These are phyloP conservation scores for Globodera rostochiensis DNA, from an alignment of 1,140 invertebrate species.

Conservation along the genomic window DNA sequence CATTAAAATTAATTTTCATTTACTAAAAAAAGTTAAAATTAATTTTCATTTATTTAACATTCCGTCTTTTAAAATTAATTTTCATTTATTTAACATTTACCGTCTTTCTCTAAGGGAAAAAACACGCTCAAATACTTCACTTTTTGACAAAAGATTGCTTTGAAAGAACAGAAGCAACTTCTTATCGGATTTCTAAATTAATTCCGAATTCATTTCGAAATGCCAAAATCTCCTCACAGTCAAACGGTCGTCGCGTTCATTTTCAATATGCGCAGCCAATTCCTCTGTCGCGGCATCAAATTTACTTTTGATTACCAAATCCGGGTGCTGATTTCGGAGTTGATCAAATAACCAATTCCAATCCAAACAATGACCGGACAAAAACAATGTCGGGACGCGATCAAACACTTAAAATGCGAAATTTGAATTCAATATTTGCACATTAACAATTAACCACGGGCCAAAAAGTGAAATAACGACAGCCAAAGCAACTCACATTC, in stretches of 20 bases:
- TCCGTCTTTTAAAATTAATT: not conserved
- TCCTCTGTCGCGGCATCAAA: not conserved
- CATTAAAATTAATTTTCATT: not conserved
- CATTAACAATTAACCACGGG: too few species aligned
- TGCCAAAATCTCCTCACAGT: not conserved
- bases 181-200: not conserved
- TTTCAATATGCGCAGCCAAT: not conserved
- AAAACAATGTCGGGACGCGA: constrained; percentile 22
- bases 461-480: too few species aligned
- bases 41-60: not conserved
- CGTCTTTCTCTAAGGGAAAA: not conserved
- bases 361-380: constrained; percentile 31
- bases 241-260: not conserved
- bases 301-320: not conserved
- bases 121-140: not conserved
- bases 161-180: constrained; percentile 16
- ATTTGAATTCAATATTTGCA: not conserved
- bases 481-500: not conserved
- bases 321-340: not conserved
- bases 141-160: not conserved
- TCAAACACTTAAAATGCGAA: not conserved
- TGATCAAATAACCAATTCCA: constrained; percentile 4
- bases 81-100: not conserved
- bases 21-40: not conserved
- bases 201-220: not conserved